Percentiles rank a stretch among this genome's conserved stretches.
Conservation (phyloP, 2,888 invertebrate species). For the Netelia virgata region DNA sequence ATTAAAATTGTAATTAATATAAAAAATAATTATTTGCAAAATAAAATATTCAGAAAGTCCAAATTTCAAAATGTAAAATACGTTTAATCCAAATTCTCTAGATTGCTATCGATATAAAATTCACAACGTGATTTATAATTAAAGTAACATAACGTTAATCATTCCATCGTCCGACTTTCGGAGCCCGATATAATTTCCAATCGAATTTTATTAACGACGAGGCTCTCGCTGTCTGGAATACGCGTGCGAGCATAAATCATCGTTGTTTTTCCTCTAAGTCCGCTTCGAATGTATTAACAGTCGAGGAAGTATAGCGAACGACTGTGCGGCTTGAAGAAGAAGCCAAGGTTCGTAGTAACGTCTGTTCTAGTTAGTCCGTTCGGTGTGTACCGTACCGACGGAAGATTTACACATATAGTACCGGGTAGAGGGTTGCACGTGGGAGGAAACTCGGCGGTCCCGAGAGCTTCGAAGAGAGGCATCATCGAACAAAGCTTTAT, state of each 20-base stretch:
- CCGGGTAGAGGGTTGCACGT: slow-evolving; percentile 28
- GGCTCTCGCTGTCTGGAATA: not conserved
- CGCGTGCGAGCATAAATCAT: slow-evolving; percentile 35
- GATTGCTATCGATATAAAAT: too few relatives aligned
- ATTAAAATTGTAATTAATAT: not conserved
- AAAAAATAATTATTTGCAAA: not conserved
- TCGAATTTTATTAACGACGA: slow-evolving; percentile 12
- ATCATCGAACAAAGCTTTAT: slow-evolving; percentile 4
- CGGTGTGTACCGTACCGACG: not conserved
- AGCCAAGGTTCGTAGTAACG: slow-evolving; percentile 54
- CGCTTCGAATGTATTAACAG: slow-evolving; percentile 38
- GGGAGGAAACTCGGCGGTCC: slow-evolving; percentile 32
- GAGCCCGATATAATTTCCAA: not conserved
- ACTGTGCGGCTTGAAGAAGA: slow-evolving; percentile 43
- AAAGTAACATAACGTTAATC: too few relatives aligned
- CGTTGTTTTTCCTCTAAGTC: slow-evolving; percentile 32
- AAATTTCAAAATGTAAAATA: too few relatives aligned
- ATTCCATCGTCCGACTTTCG: too few relatives aligned
- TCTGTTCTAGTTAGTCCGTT: slow-evolving; percentile 53
- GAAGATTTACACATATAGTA: slow-evolving; percentile 41
- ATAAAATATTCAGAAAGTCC: not conserved
- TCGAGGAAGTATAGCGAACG: slow-evolving; percentile 49
- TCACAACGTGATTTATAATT: too few relatives aligned
- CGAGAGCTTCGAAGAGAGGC: slow-evolving; percentile 28
- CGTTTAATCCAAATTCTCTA: too few relatives aligned